Evolutionary conservation across 2,888 invertebrate species (phyloP), one percentile per base, ranked within the genome.

Genomic region (Sarcophaga variegata): DNA sequence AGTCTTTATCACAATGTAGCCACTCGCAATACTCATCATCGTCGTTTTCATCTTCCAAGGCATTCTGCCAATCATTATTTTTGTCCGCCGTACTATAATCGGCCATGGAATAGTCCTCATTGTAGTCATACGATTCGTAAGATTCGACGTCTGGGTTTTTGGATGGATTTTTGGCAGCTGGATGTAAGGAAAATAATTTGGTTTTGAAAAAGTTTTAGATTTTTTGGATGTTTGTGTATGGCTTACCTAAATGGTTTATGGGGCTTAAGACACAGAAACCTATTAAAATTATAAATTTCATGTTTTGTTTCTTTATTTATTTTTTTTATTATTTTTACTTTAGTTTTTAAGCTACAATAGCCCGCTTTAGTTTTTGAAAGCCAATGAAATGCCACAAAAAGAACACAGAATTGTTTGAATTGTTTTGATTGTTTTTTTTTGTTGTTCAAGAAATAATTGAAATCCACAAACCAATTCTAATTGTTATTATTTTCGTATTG

Each of bases 1-100:
- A 79, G 78, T 91, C 90, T 20, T 92, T 91, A 76, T 92, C 92
- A 62, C 92, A 92, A 11, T 88, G 89, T 22, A 91, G 88, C 92
- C 92, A 92, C 54, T 74, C 89, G 27, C 85, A 86, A 47, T 89
- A 90, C 67, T 88, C 79, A 60, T 92, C 89, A 0, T 83, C 89
- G 37, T 90, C 89, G 47, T 89, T 86, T 78, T 92, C 92, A 76
- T 92, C 92, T 12, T 88, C 80, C 1, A 89, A 71, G n/a, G 77
- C 76, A 27, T 86, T 69, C 6, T 71, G 67, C 20, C 88, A 20
- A 70, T 89, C 87, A 1, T 25, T 2, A 11, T 37, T 62, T 4
- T 60, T 63, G 3, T 75, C 66, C 0, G 14, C 0, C 2, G 27
- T 6, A 27, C 67, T 78, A n/a, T 84, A 27, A 60, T 84, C 84